Conservation (phyloP, 2,797 vertebrate species). For the Sternotherus odoratus region DNA sequence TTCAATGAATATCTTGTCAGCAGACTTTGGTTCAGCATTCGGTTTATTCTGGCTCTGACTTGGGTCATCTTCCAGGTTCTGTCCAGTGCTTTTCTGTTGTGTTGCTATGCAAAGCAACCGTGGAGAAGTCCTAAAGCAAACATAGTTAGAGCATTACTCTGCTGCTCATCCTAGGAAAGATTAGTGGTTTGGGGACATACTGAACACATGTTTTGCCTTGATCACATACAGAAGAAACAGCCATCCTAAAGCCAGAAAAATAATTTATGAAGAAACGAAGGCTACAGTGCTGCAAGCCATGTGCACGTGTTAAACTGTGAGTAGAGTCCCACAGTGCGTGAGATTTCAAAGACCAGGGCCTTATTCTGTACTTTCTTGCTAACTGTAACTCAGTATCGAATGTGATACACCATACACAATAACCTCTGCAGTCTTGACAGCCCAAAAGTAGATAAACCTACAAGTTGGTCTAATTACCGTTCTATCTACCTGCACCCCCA, state of each 20-base stretch:
- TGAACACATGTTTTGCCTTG: not conserved
- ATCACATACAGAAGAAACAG: accelerated
- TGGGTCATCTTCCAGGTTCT: conserved; percentile 84
- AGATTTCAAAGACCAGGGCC: not conserved
- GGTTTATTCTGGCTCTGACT: conserved; percentile 71
- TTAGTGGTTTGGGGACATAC: accelerated
- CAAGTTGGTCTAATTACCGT: not conserved
- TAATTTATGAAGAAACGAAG: not conserved
- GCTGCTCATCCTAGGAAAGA: not conserved
- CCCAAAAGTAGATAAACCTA: not conserved
- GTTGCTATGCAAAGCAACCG: conserved; percentile 90
- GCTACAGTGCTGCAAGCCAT: not conserved
- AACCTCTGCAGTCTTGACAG: not conserved
- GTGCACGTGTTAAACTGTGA: not conserved
- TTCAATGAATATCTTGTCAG: conserved; percentile 83
- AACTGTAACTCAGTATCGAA: not conserved
- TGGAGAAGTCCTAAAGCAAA: conserved; percentile 75
- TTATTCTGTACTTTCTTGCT: not conserved
- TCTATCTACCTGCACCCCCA: not conserved
- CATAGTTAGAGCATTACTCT: accelerated
- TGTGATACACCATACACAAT: not conserved
- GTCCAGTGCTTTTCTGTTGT: conserved; percentile 87
- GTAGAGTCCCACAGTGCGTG: not conserved
- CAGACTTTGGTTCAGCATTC: conserved; percentile 80
- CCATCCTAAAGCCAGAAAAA: not conserved